Evolutionary conservation across 1,140 invertebrate genomes (phyloP), one percentile per base, ranked within the genome.

Genomic region (Aethina tumida): DNA sequence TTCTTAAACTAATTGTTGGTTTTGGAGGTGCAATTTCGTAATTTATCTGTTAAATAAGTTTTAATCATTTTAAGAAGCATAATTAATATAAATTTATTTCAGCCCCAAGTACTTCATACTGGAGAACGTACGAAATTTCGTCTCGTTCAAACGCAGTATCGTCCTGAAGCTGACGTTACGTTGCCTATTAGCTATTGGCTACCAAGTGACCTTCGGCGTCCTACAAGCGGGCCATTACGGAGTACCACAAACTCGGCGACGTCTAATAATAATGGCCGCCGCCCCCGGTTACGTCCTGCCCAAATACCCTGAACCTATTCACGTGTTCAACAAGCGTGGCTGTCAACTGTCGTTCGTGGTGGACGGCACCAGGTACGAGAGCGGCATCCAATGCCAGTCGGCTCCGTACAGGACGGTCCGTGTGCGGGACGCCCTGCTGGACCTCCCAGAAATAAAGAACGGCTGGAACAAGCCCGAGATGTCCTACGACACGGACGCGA

Each of bases 81-180:
- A 13, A 10, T 29, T 26, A 4, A 9, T 37, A 24, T 19, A 24
- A 21, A 5, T 17, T 4, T 30, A 28, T 49, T 52, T 34, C 32
- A 52, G 55, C 12, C 88, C 87, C 0, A 75, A 77, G 48, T 90
- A 77, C 54, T 88, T 91, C 52, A 67, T 92, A 5, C 67, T 91
- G 51, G 87, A 93, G 62, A 92, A 91, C 52, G 87, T 91, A 0
- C 62, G 84, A 20, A 91, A 91, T 62, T 91, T 93, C 62, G 83
- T 81, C 0, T 73, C 71, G 0, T 86, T 79, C 49, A 83, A 86
- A 55, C 73, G 74, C 21, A 75, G 73, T 22, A 79, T 88, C 74
- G 80, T 91, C 13, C 58, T 93, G 20, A 90, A 90, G 63, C 55
- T 89, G 33, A 81, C 84, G 0, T 55, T 91, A 15, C 63, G 80